Conservation (phyloP, 2,113 vertebrate genomes). For the Grallaria varia region DNA sequence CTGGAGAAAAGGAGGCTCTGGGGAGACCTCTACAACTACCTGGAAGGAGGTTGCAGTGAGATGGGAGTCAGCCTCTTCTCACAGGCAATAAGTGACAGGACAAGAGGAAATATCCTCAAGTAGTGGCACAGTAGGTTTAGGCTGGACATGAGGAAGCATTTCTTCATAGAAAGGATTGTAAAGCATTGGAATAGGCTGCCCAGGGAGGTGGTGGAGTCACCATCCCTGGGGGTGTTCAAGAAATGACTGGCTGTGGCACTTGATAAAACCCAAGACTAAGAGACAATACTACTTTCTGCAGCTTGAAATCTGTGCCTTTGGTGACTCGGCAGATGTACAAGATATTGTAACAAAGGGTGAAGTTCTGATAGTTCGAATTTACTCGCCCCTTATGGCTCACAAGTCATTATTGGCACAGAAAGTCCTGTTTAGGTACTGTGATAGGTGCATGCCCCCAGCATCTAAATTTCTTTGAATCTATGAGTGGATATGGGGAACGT, state of each 20-base stretch:
- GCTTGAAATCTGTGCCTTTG: neutral
- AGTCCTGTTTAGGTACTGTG: neutral
- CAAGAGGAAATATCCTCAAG: neutral
- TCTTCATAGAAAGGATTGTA: neutral
- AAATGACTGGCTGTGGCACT: rapidly evolving
- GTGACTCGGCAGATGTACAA: neutral
- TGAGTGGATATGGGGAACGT: neutral
- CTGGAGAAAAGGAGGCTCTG: neutral
- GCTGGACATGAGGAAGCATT: neutral
- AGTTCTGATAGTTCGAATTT: neutral
- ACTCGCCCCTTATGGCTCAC: neutral
- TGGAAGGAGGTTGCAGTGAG: neutral
- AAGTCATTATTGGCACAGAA: neutral
- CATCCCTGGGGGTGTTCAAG: neutral
- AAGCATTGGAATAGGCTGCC: neutral
- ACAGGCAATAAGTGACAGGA: neutral
- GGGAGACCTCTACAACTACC: no score
- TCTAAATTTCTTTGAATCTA: neutral
- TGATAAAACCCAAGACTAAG: neutral
- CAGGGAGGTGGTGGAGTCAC: neutral
- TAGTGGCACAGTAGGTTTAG: neutral
- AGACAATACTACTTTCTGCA: neutral
- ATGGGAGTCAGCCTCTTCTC: neutral
- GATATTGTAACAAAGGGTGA: neutral
- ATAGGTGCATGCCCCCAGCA: neutral